A percentile compares a stretch with the other conserved stretches of the same genome.
phyloP scores from a whole-genome alignment of 2,113 vertebrate species.

The Eurypyga helias region DNA sequence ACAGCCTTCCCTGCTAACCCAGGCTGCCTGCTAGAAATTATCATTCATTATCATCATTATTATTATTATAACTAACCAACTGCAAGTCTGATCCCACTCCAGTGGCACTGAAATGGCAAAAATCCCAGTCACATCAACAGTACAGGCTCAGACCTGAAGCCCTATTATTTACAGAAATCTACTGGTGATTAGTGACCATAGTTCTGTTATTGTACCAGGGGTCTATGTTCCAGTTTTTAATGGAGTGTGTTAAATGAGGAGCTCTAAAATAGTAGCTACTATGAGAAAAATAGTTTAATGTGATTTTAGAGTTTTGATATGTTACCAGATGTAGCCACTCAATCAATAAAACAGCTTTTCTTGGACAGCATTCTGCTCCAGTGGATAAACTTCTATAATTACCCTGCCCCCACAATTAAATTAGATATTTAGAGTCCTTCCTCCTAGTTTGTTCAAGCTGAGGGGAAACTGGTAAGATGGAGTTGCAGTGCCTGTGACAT shows the following conservation, averaged over 20 bases:
- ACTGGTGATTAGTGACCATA: neutral
- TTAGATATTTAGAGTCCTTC: neutral
- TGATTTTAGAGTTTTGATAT: constrained; percentile 2
- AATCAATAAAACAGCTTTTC: constrained; percentile 20
- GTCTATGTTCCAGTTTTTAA: constrained; percentile 13
- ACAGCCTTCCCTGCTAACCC: constrained; percentile 7
- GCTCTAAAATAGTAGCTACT: constrained; percentile 12
- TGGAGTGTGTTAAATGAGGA: constrained; percentile 12
- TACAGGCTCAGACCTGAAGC: neutral
- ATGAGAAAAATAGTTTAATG: constrained; percentile 16
- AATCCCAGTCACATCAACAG: neutral
- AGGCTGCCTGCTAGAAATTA: constrained; percentile 34
- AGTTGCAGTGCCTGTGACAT: neutral
- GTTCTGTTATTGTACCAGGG: neutral
- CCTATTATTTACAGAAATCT: neutral
- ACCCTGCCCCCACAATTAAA: neutral
- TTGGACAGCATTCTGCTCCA: constrained; percentile 17
- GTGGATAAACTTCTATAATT: constrained; percentile 20
- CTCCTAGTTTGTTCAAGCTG: neutral
- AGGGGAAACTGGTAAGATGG: neutral
- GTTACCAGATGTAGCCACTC: constrained; percentile 5
- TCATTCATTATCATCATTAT: constrained; percentile 46
- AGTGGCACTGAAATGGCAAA: constrained; percentile 27
- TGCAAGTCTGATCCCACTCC: neutral
- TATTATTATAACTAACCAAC: constrained; percentile 7